A percentile compares a stretch with the other conserved stretches of the same genome.
These are phyloP conservation scores for Patella pellucida DNA, from an alignment of 2,888 invertebrate genomes.

Conservation along the genomic window DNA sequence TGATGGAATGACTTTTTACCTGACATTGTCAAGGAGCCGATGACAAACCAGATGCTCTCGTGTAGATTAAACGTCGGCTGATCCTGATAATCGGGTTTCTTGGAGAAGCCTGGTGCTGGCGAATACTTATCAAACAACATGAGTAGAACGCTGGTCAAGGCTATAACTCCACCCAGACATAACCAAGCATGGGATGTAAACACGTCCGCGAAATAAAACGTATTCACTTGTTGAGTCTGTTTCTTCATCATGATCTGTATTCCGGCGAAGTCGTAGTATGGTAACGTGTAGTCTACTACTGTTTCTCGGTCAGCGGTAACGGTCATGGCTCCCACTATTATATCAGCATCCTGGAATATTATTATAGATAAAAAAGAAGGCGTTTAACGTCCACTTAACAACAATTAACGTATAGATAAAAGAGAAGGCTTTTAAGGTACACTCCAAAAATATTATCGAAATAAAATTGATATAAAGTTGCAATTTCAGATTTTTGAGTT, in stretches of 20 bases:
- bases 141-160: slow-evolving; percentile 87
- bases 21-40: slow-evolving; percentile 93
- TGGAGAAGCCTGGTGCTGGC: slow-evolving; percentile 75
- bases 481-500: no score
- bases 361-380: neutral
- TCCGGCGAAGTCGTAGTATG: slow-evolving; percentile 92
- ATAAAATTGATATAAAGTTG: neutral
- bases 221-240: slow-evolving; percentile 83
- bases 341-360: slow-evolving; percentile 81
- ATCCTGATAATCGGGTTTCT: neutral
- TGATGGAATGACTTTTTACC: slow-evolving; percentile 30
- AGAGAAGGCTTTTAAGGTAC: neutral
- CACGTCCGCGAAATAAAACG: slow-evolving; percentile 95
- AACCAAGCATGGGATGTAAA: slow-evolving; percentile 87
- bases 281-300: slow-evolving; percentile 90
- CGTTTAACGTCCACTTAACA: neutral
- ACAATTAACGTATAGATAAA: no score
- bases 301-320: slow-evolving; percentile 94
- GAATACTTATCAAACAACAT: slow-evolving; percentile 90
- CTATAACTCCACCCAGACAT: slow-evolving; percentile 82
- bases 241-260: slow-evolving; percentile 90
- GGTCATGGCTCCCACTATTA: slow-evolving; percentile 85
- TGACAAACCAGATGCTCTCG: slow-evolving; percentile 94
- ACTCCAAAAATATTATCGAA: neutral
- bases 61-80: slow-evolving; percentile 77